phyloP scores from a whole-genome alignment of 2,797 vertebrate species.

The Enteromius afrohamiltoni region DNA sequence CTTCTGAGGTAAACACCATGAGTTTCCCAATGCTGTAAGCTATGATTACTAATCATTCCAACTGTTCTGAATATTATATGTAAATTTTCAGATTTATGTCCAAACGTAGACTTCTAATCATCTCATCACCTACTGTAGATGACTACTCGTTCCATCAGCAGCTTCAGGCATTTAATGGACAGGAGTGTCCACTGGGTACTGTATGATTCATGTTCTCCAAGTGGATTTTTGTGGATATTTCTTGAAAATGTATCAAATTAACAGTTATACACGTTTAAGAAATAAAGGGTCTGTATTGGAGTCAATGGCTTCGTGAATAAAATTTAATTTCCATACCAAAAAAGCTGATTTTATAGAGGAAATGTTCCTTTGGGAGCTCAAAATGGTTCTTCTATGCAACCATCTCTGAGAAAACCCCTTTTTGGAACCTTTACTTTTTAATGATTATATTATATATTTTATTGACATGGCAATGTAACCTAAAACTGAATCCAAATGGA shows the following conservation, averaged over 20 bases:
- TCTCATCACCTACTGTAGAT: slow-evolving; percentile 77
- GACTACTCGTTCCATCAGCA: slow-evolving; percentile 83
- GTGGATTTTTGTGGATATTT: not conserved
- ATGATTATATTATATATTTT: not conserved
- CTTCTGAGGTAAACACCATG: slow-evolving; percentile 72
- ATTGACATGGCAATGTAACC: not conserved
- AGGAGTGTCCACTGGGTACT: slow-evolving; percentile 78
- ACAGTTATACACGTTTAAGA: not conserved
- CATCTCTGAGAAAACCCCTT: not conserved
- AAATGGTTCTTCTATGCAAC: not conserved
- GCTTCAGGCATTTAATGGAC: slow-evolving; percentile 74
- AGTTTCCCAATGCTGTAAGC: not conserved
- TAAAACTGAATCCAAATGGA: not conserved
- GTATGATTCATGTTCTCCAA: slow-evolving; percentile 33
- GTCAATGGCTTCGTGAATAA: not conserved
- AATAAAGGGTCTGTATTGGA: not conserved
- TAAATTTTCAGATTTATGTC: slow-evolving; percentile 75
- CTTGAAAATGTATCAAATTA: not conserved
- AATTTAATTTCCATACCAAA: not conserved
- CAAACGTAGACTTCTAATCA: slow-evolving; percentile 78
- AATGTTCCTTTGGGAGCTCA: not conserved
- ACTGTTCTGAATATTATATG: not conserved
- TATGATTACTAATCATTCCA: not conserved
- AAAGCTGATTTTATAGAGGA: not conserved
- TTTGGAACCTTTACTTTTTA: not conserved